Conservation (phyloP, 1,140 invertebrate genomes). For the Matsumurasca onukii region DNA sequence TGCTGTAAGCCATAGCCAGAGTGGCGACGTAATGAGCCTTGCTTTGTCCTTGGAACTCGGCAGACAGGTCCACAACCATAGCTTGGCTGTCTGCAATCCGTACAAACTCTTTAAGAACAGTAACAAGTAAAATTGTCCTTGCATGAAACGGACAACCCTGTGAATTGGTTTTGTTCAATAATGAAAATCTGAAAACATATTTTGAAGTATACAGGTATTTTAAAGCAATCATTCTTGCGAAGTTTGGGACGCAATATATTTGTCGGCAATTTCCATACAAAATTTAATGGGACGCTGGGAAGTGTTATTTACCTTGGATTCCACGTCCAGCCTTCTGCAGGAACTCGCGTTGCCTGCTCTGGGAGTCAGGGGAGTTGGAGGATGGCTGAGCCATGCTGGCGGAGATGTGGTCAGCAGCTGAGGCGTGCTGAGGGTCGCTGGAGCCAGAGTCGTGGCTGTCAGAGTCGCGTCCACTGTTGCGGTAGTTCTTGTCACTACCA, state of each 20-base stretch:
- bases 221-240: too few relatives aligned
- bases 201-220: too few relatives aligned
- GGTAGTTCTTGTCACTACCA: conserved; percentile 6
- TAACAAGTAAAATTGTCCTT: too few relatives aligned
- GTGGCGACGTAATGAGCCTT: conserved; percentile 52
- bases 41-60: conserved; percentile 52
- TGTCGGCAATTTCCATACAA: too few relatives aligned
- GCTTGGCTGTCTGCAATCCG: conserved; percentile 48
- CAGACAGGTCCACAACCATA: conserved; percentile 52
- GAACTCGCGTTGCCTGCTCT: conserved; percentile 52
- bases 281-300: too few relatives aligned
- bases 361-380: conserved; percentile 47
- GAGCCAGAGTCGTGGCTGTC: conserved; percentile 1
- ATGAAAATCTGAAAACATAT: too few relatives aligned
- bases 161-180: too few relatives aligned
- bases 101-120: too few relatives aligned
- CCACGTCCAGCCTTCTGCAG: conserved; percentile 51
- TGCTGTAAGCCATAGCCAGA: conserved; percentile 52
- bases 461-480: conserved; percentile 12
- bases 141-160: too few relatives aligned
- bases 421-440: conserved; percentile 16
- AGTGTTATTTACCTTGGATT: too few relatives aligned
- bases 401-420: neutral
- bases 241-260: too few relatives aligned
- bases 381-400: conserved; percentile 34